Evolutionary conservation across 2,797 vertebrate species (phyloP).

Genomic region (Scyliorhinus canicula): DNA sequence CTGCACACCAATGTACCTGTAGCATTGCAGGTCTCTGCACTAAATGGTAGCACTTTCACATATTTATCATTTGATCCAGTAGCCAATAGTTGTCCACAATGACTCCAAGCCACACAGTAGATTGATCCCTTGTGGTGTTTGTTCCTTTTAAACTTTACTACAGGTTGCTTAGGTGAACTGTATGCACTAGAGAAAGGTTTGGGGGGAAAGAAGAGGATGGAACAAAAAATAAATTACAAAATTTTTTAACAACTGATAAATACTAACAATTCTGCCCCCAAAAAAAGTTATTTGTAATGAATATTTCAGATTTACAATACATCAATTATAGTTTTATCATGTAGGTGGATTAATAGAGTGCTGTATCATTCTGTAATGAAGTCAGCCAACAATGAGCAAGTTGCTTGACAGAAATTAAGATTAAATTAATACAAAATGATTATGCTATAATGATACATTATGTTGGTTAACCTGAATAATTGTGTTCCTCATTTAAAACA

Average conservation of each 20-base stretch:
- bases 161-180: constrained; percentile 68
- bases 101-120: constrained; percentile 97
- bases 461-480: neutral
- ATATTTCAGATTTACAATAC: neutral
- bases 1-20: constrained; percentile 67
- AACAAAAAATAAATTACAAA: constrained; percentile 38
- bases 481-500: neutral
- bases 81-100: constrained; percentile 86
- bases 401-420: neutral
- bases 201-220: neutral
- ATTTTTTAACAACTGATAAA: constrained; percentile 39
- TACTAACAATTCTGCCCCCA: neutral
- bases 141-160: constrained; percentile 88
- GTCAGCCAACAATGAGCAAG: neutral
- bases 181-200: constrained; percentile 55
- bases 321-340: neutral
- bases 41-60: constrained; percentile 94
- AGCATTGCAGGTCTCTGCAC: constrained; percentile 85
- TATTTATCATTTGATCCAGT: constrained; percentile 98
- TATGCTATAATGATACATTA: neutral
- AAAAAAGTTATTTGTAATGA: neutral
- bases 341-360: neutral
- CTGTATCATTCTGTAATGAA: neutral
- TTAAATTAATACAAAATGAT: neutral
- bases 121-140: constrained; percentile 98